Conservation (phyloP, 2,797 vertebrate species). For the Lepilemur septentrionalis region DNA sequence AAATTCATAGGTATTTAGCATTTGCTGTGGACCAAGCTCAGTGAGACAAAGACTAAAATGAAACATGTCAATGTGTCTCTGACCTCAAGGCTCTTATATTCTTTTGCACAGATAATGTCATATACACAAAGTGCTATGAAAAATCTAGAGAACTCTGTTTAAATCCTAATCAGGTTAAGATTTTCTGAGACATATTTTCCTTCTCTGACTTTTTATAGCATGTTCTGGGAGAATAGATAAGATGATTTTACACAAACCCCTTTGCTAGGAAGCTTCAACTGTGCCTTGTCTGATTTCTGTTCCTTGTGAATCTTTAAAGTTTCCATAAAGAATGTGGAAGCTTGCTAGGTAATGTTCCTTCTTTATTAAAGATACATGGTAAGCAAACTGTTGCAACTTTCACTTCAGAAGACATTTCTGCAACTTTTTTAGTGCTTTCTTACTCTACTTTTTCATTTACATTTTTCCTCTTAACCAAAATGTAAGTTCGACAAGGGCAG, state of each 20-base stretch:
- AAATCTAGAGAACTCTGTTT: not conserved
- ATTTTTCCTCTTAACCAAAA: not conserved
- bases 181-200: not conserved
- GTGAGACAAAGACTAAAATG: conserved; percentile 37
- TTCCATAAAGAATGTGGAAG: not conserved
- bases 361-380: not conserved
- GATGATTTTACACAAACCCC: not conserved
- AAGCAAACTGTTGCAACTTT: not conserved
- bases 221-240: not conserved
- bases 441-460: not conserved
- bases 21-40: not conserved
- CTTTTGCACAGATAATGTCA: not conserved
- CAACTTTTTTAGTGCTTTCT: not conserved
- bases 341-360: not conserved
- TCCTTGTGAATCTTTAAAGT: not conserved
- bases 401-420: not conserved
- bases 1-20: not conserved
- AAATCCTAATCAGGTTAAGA: not conserved
- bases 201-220: not conserved
- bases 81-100: not conserved
- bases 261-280: not conserved
- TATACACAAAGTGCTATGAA: not conserved
- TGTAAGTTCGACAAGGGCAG: not conserved
- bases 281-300: not conserved
- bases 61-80: not conserved